A percentile compares a stretch with the other conserved stretches of the same genome.
These are phyloP conservation scores for Prionace glauca DNA, from an alignment of 2,797 vertebrate genomes.

Conservation along the genomic window DNA sequence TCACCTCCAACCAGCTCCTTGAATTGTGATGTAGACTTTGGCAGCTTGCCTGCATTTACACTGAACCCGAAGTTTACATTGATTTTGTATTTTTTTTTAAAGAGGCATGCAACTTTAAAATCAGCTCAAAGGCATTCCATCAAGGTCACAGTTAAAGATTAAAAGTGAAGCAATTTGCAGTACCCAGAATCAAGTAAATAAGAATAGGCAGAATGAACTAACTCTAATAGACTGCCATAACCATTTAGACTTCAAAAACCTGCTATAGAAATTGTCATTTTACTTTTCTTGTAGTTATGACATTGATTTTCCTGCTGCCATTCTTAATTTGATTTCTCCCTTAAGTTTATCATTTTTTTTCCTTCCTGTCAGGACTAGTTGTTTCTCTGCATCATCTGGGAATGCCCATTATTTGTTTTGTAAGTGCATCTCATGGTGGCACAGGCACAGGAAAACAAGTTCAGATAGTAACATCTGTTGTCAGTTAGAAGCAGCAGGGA, in stretches of 20 bases:
- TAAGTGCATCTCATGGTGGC: background rate
- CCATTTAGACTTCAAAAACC: background rate
- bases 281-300: background rate
- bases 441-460: background rate
- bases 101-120: background rate
- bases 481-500: background rate
- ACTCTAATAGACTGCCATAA: background rate
- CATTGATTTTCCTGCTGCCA: constrained; percentile 6
- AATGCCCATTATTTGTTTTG: background rate
- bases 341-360: background rate
- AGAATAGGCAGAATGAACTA: background rate
- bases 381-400: background rate
- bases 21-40: background rate
- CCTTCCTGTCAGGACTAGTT: background rate
- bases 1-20: background rate
- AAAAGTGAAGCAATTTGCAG: background rate
- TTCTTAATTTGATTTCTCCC: background rate
- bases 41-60: background rate
- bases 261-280: background rate
- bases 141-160: background rate
- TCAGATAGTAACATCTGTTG: background rate
- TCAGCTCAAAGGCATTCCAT: background rate
- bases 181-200: background rate
- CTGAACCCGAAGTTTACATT: background rate
- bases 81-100: background rate